Percentiles rank a stretch among this genome's conserved stretches.
These are phyloP conservation scores for Eutrigla gurnardus DNA, from an alignment of 2,797 vertebrate genomes.

Conservation along the genomic window DNA sequence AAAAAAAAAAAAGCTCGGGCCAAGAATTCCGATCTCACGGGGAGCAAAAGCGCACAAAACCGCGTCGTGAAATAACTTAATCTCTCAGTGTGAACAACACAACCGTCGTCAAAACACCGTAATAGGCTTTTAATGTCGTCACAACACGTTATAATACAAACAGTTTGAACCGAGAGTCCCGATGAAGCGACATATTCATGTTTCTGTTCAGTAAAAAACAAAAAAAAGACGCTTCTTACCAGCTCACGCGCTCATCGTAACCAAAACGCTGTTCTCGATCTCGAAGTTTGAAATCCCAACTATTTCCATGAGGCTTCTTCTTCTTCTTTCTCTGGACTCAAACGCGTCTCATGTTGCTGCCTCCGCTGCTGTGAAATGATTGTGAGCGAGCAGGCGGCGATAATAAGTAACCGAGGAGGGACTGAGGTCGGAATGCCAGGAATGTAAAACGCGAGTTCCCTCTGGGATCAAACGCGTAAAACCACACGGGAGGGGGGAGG, in stretches of 20 bases:
- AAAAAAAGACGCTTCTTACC: slow-evolving; percentile 68
- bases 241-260: slow-evolving; percentile 72
- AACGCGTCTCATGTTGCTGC: slow-evolving; percentile 63
- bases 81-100: background rate
- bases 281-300: slow-evolving; percentile 48
- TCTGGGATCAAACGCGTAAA: slow-evolving; percentile 89
- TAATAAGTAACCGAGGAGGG: slow-evolving; percentile 88
- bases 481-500: slow-evolving; percentile 72
- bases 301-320: slow-evolving; percentile 28
- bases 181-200: background rate
- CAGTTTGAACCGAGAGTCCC: background rate
- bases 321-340: slow-evolving; percentile 29
- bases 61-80: slow-evolving; percentile 38
- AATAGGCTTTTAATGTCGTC: background rate
- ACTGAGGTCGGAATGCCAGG: slow-evolving; percentile 91
- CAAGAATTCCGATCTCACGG: slow-evolving; percentile 78
- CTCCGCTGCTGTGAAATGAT: slow-evolving; percentile 74
- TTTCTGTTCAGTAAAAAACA: background rate
- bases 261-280: slow-evolving; percentile 25
- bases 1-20: slow-evolving; percentile 54
- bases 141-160: background rate
- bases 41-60: slow-evolving; percentile 69
- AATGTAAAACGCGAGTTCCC: slow-evolving; percentile 94
- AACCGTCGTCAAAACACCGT: background rate
- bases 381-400: slow-evolving; percentile 76